phyloP scores from a whole-genome alignment of 2,797 vertebrate genomes.

The Choloepus didactylus region DNA sequence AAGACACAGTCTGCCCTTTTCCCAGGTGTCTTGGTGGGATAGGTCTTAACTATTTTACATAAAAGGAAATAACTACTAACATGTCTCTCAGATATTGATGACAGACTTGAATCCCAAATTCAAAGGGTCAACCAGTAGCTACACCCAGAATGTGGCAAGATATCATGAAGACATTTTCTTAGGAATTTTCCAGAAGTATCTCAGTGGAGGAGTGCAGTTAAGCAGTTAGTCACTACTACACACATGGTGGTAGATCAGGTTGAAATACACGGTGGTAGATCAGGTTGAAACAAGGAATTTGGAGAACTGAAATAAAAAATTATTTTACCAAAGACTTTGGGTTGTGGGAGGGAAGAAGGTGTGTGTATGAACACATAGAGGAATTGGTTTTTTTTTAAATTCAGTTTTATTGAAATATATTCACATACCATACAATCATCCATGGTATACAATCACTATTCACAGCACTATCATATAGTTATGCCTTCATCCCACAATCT shows the following conservation, averaged over 20 bases:
- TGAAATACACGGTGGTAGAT: neutral
- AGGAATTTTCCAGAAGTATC: neutral
- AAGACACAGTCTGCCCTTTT: neutral
- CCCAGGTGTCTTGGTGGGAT: neutral
- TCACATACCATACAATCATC: no score
- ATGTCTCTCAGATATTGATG: neutral
- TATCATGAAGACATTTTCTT: neutral
- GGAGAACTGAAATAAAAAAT: neutral
- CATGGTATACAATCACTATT: no score
- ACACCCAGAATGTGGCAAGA: neutral
- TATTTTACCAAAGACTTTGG: neutral
- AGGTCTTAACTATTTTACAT: neutral
- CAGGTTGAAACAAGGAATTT: neutral
- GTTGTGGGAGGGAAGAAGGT: fast-evolving
- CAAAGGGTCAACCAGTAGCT: neutral
- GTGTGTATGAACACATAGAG: neutral
- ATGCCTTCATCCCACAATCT: no score
- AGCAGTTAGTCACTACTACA: neutral
- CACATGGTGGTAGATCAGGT: neutral
- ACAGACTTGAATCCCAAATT: neutral
- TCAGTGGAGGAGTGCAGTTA: neutral
- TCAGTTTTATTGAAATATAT: no score
- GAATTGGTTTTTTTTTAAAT: neutral
- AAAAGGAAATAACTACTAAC: neutral
- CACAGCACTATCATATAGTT: no score